Percentiles rank a stretch among this genome's conserved stretches.
phyloP scores from a whole-genome alignment of 2,113 vertebrate species.

The Scolopax mira region DNA sequence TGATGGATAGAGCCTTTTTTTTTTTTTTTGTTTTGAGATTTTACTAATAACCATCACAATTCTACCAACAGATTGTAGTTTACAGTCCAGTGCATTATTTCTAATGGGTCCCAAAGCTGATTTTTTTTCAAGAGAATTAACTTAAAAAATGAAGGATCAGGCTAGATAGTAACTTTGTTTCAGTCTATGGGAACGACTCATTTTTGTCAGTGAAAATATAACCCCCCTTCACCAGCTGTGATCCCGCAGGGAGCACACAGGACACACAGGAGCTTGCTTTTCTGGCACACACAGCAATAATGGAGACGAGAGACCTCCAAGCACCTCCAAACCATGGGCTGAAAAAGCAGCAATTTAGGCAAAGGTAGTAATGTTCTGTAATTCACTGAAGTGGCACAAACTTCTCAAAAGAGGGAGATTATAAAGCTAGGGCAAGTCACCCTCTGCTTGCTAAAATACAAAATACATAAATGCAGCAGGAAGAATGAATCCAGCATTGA shows the following conservation, averaged over 20 bases:
- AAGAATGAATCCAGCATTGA: background rate
- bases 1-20: background rate
- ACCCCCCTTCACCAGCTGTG: too few species aligned
- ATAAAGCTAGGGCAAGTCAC: background rate
- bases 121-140: background rate
- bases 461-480: background rate
- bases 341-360: background rate
- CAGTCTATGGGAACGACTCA: background rate
- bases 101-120: background rate
- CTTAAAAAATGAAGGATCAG: background rate
- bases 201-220: background rate
- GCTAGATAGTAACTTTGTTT: background rate
- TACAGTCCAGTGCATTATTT: background rate
- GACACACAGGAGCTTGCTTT: background rate
- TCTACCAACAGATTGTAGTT: background rate
- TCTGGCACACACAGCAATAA: background rate
- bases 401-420: background rate
- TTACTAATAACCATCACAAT: background rate
- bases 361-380: background rate
- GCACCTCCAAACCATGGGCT: background rate
- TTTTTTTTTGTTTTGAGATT: too few species aligned
- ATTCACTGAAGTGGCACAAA: background rate
- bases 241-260: background rate
- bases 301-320: background rate
- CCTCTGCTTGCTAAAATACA: background rate